These are phyloP conservation scores for Thelohanellus kitauei DNA, from an alignment of 30 jellyfish, hydroid and myxozoan genomes.

Conservation along the genomic window DNA sequence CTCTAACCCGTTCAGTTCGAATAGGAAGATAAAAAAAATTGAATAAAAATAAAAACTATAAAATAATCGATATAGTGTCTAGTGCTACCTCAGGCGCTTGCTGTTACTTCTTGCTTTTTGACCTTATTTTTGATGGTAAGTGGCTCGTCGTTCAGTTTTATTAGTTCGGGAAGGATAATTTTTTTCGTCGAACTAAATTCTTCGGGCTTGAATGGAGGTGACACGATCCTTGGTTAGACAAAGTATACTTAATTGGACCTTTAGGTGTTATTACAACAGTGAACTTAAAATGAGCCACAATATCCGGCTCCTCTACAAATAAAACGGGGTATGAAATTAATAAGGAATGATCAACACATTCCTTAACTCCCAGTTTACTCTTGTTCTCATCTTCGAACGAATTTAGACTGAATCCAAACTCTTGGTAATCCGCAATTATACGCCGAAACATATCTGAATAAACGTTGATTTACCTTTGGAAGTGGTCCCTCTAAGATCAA, in stretches of 20 bases:
- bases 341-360: slow-evolving; percentile 60
- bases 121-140: too few relatives aligned
- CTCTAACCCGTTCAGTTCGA: too few relatives aligned
- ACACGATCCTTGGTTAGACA: neutral
- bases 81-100: too few relatives aligned
- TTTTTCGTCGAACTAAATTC: neutral
- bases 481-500: slow-evolving; percentile 52
- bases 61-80: too few relatives aligned
- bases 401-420: slow-evolving; percentile 4
- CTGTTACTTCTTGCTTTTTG: too few relatives aligned
- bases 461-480: slow-evolving; percentile 23
- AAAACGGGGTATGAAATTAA: slow-evolving; percentile 53
- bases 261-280: slow-evolving; percentile 80
- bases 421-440: neutral
- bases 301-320: slow-evolving; percentile 56
- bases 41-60: too few relatives aligned
- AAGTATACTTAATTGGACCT: slow-evolving; percentile 42
- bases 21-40: too few relatives aligned
- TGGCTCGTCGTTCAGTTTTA: too few relatives aligned
- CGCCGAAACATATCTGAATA: neutral
- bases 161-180: too few relatives aligned
- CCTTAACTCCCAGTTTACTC: slow-evolving; percentile 58
- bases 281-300: slow-evolving; percentile 69
- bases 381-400: slow-evolving; percentile 79
- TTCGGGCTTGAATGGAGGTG: neutral